A percentile compares a stretch with the other conserved stretches of the same genome.
These are phyloP conservation scores for Knipowitschia caucasica DNA, from an alignment of 2,797 vertebrate species.

Conservation along the genomic window DNA sequence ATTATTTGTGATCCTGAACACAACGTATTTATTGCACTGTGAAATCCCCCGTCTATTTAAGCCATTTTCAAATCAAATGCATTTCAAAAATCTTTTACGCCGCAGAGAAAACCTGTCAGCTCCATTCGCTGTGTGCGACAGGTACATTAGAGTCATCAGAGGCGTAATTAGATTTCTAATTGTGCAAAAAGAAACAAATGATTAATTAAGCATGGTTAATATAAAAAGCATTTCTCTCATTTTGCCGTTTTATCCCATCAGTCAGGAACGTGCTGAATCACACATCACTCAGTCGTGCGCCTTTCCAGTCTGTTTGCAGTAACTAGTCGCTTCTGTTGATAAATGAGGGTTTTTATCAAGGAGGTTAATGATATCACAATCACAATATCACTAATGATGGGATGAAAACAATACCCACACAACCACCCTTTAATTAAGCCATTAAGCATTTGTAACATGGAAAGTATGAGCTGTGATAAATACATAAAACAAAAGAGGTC, in stretches of 20 bases:
- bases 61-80: slow-evolving; percentile 2
- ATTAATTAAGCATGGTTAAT: slow-evolving; percentile 36
- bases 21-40: not conserved
- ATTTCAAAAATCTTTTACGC: slow-evolving; percentile 2
- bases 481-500: too few species aligned
- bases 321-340: slow-evolving; percentile 25
- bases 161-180: slow-evolving; percentile 35
- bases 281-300: slow-evolving; percentile 15
- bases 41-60: slow-evolving; percentile 1
- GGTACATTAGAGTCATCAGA: slow-evolving; percentile 27
- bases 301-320: not conserved
- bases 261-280: slow-evolving; percentile 32
- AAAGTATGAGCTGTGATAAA: too few species aligned
- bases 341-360: slow-evolving; percentile 5
- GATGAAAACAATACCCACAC: too few species aligned
- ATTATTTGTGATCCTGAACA: not conserved
- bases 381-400: too few species aligned
- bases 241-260: slow-evolving; percentile 31
- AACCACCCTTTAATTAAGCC: too few species aligned
- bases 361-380: too few species aligned
- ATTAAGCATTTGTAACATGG: too few species aligned
- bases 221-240: slow-evolving; percentile 23
- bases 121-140: slow-evolving; percentile 1
- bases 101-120: slow-evolving; percentile 3
- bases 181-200: slow-evolving; percentile 38